A percentile compares a stretch with the other conserved stretches of the same genome.
phyloP scores from a whole-genome alignment of 2,888 invertebrate species.

The Pyralis farinalis region DNA sequence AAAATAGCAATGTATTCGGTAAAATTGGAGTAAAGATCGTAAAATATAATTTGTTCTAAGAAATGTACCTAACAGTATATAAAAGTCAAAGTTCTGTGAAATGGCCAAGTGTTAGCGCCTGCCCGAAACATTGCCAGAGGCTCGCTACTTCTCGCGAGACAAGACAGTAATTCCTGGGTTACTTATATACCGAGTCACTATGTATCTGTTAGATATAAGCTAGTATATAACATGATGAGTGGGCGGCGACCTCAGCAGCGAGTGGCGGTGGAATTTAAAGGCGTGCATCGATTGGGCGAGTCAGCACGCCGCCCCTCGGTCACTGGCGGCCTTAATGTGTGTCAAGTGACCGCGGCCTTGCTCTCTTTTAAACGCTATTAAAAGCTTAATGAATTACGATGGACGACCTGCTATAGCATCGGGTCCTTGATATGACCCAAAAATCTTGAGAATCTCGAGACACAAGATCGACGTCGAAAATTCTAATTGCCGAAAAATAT shows the following conservation, averaged over 20 bases:
- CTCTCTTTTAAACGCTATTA: constrained; percentile 72
- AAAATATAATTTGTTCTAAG: no score
- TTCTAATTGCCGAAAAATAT: no score
- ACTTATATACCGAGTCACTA: background rate
- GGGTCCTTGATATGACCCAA: constrained; percentile 46
- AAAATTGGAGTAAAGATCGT: no score
- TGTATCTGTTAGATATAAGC: constrained; percentile 2
- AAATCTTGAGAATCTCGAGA: constrained; percentile 24
- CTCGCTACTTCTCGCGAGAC: background rate
- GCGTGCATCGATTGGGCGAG: constrained; percentile 71
- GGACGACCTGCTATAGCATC: constrained; percentile 48
- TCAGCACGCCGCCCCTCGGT: constrained; percentile 63
- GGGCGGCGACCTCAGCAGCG: constrained; percentile 54
- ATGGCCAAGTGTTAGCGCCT: no score
- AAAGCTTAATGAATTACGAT: constrained; percentile 75
- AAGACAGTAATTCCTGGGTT: background rate
- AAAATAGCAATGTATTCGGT: no score
- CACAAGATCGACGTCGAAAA: constrained; percentile 22
- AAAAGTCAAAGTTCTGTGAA: no score
- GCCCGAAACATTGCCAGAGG: no score
- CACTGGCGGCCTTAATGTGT: constrained; percentile 59
- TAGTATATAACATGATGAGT: constrained; percentile 30
- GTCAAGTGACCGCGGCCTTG: constrained; percentile 76
- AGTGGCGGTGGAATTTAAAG: constrained; percentile 44
- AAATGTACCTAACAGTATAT: no score